Percentiles rank a stretch among this genome's conserved stretches.
These are phyloP conservation scores for Drosophila basisetae DNA, from an alignment of 2,888 invertebrate species.

Conservation along the genomic window DNA sequence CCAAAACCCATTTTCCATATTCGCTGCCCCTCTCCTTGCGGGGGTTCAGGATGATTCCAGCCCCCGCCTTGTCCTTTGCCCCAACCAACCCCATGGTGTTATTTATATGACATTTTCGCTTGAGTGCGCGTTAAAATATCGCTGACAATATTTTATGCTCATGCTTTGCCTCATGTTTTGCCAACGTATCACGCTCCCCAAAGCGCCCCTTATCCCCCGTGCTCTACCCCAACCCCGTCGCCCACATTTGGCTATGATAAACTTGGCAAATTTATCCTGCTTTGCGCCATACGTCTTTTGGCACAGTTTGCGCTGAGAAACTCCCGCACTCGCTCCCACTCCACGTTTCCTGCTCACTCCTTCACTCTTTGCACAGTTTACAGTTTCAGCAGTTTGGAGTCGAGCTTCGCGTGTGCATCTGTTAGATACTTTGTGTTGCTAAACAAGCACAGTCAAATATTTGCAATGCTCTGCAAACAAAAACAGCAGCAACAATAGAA, in stretches of 20 bases:
- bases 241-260: constrained; percentile 67
- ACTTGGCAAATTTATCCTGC: constrained; percentile 82
- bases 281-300: constrained; percentile 81
- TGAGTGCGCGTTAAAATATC: constrained; percentile 81
- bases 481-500: constrained; percentile 41
- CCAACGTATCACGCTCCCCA: constrained; percentile 56
- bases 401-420: constrained; percentile 57
- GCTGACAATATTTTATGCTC: constrained; percentile 79
- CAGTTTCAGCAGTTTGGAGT: constrained; percentile 58
- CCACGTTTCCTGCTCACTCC: not conserved
- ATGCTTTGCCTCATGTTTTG: constrained; percentile 79
- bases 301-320: constrained; percentile 67
- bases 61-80: not conserved
- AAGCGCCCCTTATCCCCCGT: too few species aligned
- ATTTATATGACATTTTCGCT: constrained; percentile 81
- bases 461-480: constrained; percentile 64
- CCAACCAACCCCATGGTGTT: constrained; percentile 51
- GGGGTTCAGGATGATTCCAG: not conserved
- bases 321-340: not conserved
- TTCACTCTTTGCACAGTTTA: constrained; percentile 75
- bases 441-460: constrained; percentile 68
- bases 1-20: constrained; percentile 52
- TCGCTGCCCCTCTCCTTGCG: constrained; percentile 11
- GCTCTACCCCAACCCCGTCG: not conserved
- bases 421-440: constrained; percentile 68